phyloP scores from a whole-genome alignment of 2,888 invertebrate genomes.

The Sminthurinus aureus region DNA sequence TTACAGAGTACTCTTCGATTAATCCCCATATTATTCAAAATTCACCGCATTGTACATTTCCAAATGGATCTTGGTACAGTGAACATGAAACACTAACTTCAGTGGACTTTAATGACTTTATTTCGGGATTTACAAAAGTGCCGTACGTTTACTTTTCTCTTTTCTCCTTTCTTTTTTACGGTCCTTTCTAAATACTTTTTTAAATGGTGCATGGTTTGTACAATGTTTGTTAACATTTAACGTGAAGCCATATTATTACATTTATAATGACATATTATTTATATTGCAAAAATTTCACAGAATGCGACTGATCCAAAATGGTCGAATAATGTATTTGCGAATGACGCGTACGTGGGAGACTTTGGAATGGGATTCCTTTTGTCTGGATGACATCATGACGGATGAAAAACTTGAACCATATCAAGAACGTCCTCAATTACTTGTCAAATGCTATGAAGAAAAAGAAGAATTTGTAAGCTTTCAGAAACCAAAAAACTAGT shows the following conservation, averaged over 20 bases:
- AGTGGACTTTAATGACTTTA: neutral
- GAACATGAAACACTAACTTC: constrained; percentile 3
- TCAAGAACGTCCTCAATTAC: constrained; percentile 12
- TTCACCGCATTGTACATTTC: constrained; percentile 7
- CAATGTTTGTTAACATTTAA: too few species aligned
- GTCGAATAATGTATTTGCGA: constrained; percentile 6
- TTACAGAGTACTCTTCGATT: neutral
- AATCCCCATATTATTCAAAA: constrained; percentile 21
- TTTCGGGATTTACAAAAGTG: neutral
- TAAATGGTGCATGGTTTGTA: neutral
- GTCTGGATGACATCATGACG: constrained; percentile 19
- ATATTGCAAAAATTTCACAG: neutral
- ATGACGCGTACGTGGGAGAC: neutral
- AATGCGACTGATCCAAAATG: constrained; percentile 23
- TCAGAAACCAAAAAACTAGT: neutral
- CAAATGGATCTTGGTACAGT: constrained; percentile 14
- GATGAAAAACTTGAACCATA: neutral
- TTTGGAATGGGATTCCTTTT: constrained; percentile 9
- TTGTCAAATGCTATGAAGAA: neutral
- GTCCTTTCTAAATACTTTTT: neutral
- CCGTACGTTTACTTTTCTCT: neutral
- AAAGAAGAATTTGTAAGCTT: constrained; percentile 11
- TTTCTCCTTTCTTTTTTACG: neutral
- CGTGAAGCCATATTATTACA: too few species aligned
- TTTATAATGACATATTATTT: too few species aligned